Evolutionary conservation across 2,888 invertebrate genomes (phyloP), one percentile per base, ranked within the genome.

Genomic region (Agrotis clavis): DNA sequence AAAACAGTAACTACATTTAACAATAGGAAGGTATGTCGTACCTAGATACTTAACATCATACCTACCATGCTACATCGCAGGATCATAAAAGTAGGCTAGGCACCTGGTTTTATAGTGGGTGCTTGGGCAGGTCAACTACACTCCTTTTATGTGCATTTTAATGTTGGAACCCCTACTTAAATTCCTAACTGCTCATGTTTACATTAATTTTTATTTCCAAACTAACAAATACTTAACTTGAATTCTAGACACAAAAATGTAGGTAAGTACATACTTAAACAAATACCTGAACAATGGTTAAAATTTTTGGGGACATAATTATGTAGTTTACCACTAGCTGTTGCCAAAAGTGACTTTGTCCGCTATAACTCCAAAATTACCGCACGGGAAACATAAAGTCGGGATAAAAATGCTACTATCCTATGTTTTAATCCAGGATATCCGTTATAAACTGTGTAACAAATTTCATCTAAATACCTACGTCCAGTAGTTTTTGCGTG

Each of bases 41-140:
- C 41, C 41, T 41, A 9, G 21, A 11, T 18, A 41, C 50, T 13
- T 14, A n/a, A 67, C n/a, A 21, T 25, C 7, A 50, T 18, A 48
- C 30, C 47, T 18, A 48, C 30, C 47, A 25, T 48, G 19, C 48
- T n/a, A 16, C 13, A 25, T 25, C 25, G 25, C 25, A 14, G 1
- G 48, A 41, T 45, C 19, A 41, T 71, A 71, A 71, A 71, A 71
- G 30, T 50, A 30, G 48, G 13, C 18, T 41, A 71, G 18, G 59
- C 14, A 41, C 7, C 47, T 25, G 35, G 7, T 30, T 64, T 30
- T 45, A 48, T 30, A 2, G 35, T 13, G 41, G 16, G 35, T 41
- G 11, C 41, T 41, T 41, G 9, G 41, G 41, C 21, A 47, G n/a
- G 19, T 13, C 16, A 21, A 11, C 50, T 45, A 73, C 51, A 35